These are phyloP conservation scores for Podiceps cristatus DNA, from an alignment of 2,113 vertebrate species.

Conservation along the genomic window DNA sequence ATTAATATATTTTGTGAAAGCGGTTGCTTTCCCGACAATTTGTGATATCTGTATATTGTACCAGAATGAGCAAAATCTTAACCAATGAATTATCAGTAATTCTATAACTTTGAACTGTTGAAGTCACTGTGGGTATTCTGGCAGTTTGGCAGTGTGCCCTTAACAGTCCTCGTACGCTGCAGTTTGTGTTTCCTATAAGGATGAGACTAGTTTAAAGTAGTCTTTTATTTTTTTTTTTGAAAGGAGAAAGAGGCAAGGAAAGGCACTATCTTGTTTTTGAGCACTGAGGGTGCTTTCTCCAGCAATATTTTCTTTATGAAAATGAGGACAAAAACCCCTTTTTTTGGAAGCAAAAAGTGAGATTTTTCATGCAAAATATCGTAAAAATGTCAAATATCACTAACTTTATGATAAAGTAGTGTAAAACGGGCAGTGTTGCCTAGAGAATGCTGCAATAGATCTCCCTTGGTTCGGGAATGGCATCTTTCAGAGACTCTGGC, in stretches of 20 bases:
- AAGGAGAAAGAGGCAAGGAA: neutral
- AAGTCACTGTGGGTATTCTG: neutral
- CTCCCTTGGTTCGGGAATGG: neutral
- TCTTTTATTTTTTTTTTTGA: rapidly evolving
- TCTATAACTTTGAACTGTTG: neutral
- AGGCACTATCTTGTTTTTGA: neutral
- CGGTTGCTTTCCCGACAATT: neutral
- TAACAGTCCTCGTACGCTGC: neutral
- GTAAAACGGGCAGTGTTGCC: neutral
- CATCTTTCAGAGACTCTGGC: neutral
- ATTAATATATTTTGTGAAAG: neutral
- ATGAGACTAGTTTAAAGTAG: neutral
- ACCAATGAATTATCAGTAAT: neutral
- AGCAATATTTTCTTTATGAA: neutral
- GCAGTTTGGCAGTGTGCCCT: neutral
- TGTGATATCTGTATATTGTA: neutral
- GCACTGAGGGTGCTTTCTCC: neutral
- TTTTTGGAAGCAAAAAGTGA: neutral
- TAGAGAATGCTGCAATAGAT: neutral
- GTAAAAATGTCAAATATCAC: neutral
- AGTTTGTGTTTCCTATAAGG: neutral
- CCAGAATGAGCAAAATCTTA: neutral
- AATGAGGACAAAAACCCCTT: neutral
- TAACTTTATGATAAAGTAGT: neutral
- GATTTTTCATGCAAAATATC: neutral